Evolutionary conservation across 2,888 invertebrate species (phyloP), one percentile per base, ranked within the genome.

Genomic region (Saturnia pavonia): DNA sequence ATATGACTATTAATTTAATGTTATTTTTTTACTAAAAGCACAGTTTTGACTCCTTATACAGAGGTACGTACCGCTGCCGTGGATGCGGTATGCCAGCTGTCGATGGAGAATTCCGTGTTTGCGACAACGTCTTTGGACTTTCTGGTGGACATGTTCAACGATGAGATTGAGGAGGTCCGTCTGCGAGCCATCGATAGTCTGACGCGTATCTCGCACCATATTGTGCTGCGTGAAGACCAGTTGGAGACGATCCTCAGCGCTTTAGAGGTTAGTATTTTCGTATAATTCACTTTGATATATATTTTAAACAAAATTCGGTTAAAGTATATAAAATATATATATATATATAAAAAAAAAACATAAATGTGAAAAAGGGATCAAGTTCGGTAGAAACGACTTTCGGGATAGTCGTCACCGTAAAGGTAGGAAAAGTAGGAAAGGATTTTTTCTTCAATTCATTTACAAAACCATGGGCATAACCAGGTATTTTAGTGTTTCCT

Each of bases 111-210:
- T 82, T 94, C 96, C 0, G 95, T 95, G 57, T 99, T 99, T 91
- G 98, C 99, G 0, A 96, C 96, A 69, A 96, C 97, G 43, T 97
- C 98, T 0, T 94, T 99, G 51, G 99, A 99, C 89, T 99, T 99
- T 86, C 95, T 99, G 66, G 99, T 99, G 1, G 99, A 99, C 87
- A 99, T 99, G 99, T 99, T 99, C 88, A 99, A 99, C 89, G 99
- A 99, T 86, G 99, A 99, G 95, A 99, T 99, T 76, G 99, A 99
- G 90, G 98, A 98, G 85, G 99, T 99, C 16, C 95, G 99, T 27
- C 94, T 99, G 71, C 97, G 98, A 82, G 99, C 99, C 2, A 99
- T 99, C 78, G 97, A 98, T 88, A 98, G 98, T 79, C 95, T 99
- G 79, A 96, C 98, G 25, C 96, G 96, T 80, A 98, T 99, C 82